phyloP scores from a whole-genome alignment of 2,797 vertebrate species.

The Erpetoichthys calabaricus region DNA sequence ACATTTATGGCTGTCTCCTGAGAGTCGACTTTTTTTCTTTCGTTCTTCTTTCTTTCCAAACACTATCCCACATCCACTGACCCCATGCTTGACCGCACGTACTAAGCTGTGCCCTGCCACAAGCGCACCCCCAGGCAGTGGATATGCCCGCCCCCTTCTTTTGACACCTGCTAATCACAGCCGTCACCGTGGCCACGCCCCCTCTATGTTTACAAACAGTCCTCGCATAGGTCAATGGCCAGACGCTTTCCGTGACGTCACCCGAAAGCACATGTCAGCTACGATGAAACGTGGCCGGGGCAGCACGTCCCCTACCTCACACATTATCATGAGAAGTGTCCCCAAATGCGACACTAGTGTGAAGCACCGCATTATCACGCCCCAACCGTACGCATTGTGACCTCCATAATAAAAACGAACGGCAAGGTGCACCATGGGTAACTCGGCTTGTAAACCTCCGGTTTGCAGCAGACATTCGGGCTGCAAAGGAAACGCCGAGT shows the following conservation, averaged over 20 bases:
- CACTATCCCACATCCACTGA: no score
- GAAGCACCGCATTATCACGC: slow-evolving; percentile 6
- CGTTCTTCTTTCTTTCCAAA: no score
- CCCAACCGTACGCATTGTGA: slow-evolving; percentile 13
- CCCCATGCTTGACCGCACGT: no score
- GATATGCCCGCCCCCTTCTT: no score
- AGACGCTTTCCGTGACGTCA: slow-evolving; percentile 28
- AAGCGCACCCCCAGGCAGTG: no score
- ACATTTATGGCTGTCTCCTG: no score
- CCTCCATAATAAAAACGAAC: slow-evolving; percentile 19
- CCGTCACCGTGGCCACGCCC: not conserved
- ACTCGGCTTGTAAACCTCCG: slow-evolving; percentile 30
- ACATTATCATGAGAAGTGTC: no score
- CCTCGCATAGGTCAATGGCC: slow-evolving; percentile 25
- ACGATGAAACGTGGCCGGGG: not conserved
- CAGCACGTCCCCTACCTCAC: no score
- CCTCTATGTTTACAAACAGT: slow-evolving; percentile 54
- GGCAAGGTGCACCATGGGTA: slow-evolving; percentile 24
- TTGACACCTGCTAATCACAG: slow-evolving; percentile 1
- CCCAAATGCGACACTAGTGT: not conserved
- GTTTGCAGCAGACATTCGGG: slow-evolving; percentile 36
- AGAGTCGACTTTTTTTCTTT: no score
- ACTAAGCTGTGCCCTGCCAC: no score
- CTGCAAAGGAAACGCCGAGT: slow-evolving; percentile 21
- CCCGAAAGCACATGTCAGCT: slow-evolving; percentile 28